Conservation (phyloP, 2,113 vertebrate genomes). For the Hydrolagus affinis region DNA sequence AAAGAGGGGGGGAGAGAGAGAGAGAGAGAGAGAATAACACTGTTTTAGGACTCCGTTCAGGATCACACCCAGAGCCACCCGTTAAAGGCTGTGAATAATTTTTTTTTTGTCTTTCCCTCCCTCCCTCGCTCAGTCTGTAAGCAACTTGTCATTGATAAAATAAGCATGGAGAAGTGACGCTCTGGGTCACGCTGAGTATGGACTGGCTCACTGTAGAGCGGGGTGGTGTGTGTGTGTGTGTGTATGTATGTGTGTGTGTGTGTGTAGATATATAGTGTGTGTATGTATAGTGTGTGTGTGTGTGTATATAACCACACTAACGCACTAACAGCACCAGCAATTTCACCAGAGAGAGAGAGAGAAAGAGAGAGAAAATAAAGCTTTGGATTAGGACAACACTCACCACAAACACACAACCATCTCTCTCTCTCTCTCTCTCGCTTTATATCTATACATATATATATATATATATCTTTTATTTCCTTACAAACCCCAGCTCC, state of each 20-base stretch:
- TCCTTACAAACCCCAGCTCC: too few species aligned
- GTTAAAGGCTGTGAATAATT: slow-evolving; percentile 4
- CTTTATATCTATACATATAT: too few species aligned
- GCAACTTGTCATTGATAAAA: slow-evolving; percentile 63
- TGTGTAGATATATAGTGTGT: too few species aligned
- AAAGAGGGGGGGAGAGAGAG: too few species aligned
- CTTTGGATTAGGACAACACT: background rate
- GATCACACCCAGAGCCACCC: slow-evolving; percentile 3
- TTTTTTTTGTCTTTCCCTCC: too few species aligned
- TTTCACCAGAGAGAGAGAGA: slow-evolving; percentile 48
- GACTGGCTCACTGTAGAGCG: slow-evolving; percentile 44
- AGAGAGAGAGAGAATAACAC: too few species aligned
- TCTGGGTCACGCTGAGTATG: slow-evolving; percentile 60
- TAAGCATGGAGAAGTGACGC: slow-evolving; percentile 56
- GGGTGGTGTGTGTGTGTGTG: background rate
- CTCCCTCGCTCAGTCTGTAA: slow-evolving; percentile 44
- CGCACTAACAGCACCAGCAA: background rate
- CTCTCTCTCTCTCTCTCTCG: background rate
- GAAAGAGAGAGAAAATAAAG: slow-evolving; percentile 45
- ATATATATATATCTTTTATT: too few species aligned
- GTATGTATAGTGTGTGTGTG: too few species aligned
- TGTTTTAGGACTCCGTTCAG: background rate
- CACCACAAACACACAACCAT: slow-evolving; percentile 16
- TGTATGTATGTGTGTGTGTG: too few species aligned
- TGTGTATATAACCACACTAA: background rate